Evolutionary conservation across 2,888 invertebrate species (phyloP), one percentile per base, ranked within the genome.

Genomic region (Noctua janthina): DNA sequence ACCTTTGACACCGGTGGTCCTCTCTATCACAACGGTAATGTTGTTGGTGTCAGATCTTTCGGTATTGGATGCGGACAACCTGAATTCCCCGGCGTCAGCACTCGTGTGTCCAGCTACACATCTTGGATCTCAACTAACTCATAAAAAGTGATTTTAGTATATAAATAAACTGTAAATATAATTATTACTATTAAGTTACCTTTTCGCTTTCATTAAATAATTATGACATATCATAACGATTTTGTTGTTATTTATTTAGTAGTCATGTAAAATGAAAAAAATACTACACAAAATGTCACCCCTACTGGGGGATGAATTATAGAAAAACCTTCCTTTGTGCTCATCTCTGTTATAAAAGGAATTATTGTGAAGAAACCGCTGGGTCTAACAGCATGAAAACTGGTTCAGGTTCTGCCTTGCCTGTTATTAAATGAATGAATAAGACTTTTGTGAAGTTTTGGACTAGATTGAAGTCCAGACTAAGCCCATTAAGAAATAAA

Each of bases 1-100:
- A 91, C 91, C 68, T 94, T 93, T 1, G 95, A 95, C 86, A 92
- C 92, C n/a, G 95, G 95, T 0, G 93, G 95, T 56, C 94, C 95
- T 54, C 92, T 95, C 23, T 89, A 93, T 84, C 94, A 95, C 90
- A 93, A 93, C 78, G 79, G 82, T 2, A 84, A 93, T 2, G 88
- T 94, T 8, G 92, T 94, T 7, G 94, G 94, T 62, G 87, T 94
- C 59, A 88, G 89, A 83, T 94, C 94, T 6, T 94, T 88, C 85
- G 93, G 94, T 0, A 5, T 20, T 1, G 75, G 86, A 6, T 93
- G 93, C 64, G 93, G 87, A 81, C 84, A 69, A 20, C 87, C 89
- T 11, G 79, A 8, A 67, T 93, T 83, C 90, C 95, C 91, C 74
- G 93, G 93, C 71, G 94, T 91, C 64, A 93, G 88, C 77, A 83